Evolutionary conservation across 1,140 invertebrate genomes (phyloP), one percentile per base, ranked within the genome.

Genomic region (Forficula auricularia): DNA sequence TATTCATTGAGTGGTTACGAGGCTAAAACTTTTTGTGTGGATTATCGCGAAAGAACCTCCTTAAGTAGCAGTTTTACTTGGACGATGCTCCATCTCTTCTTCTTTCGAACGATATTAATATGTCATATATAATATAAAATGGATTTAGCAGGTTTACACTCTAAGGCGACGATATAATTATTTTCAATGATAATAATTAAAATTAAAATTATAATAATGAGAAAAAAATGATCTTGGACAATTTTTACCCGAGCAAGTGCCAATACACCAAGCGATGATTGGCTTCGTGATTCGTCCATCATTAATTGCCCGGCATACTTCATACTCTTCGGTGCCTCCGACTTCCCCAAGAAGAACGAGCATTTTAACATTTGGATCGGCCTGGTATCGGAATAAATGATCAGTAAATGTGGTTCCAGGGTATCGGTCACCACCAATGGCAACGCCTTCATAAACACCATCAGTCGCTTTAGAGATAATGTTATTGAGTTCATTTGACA

Each of bases 401-500:
- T 99, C 92, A 72, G 97, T 91, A 64, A 98, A 99, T 0, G 88
- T 97, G 7, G 90, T 95, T 3, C 92, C 92, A 0, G 96, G 95
- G 64, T 98, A 98, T 48, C 94, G 72, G 66, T 99, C 96, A 2
- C 96, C 96, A n/a, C 96, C 96, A 53, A 98, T 99, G 18, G 96
- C 96, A 2, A 99, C 84, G 8, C 96, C 96, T 61, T 98, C 95
- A 53, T 84, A 83, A 0, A 98, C 95, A 32, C 95, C 95, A 64
- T 99, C 86, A 0, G 95, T 92, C 31, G 92, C 80, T 56, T 96
- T 89, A 0, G 90, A 87, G 41, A 99, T 77, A 36, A 99, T 97
- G 61, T 99, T 99, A 66, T 99, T 99, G 40, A 99, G 66, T 63
- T 99, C 96, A 58, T 99, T 99, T 3, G 90, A 96, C 95, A 99